Evolutionary conservation across 2,797 vertebrate genomes (phyloP).

Genomic region (Pantherophis alleghaniensis): DNA sequence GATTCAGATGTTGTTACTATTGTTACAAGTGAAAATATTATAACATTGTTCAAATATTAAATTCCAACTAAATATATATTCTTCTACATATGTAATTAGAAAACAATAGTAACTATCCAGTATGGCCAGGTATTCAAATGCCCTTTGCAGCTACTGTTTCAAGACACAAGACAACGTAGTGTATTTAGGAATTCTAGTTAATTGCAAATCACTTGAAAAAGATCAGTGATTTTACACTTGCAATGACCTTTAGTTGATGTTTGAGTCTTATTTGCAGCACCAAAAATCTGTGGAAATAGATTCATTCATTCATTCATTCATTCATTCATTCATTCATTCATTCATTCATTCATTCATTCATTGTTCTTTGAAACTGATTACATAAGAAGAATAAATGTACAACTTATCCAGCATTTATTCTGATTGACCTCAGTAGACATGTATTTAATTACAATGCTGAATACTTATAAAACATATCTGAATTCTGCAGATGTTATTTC

Average conservation of each 20-base stretch:
- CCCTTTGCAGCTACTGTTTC: not conserved
- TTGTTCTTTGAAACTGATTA: not conserved
- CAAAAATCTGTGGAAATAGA: not conserved
- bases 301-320: not conserved
- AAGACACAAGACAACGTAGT: not conserved
- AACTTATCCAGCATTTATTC: not conserved
- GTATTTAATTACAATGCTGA: not conserved
- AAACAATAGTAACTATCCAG: not conserved
- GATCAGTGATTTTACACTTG: not conserved
- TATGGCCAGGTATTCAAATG: not conserved
- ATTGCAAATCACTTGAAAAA: not conserved
- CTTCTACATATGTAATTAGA: not conserved
- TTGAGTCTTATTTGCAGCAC: not conserved
- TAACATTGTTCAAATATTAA: not conserved
- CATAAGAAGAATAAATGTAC: not conserved
- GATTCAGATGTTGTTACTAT: not conserved
- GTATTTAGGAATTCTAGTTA: not conserved
- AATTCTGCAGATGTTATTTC: not conserved
- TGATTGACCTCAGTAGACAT: not conserved
- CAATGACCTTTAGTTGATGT: not conserved
- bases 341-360: not conserved
- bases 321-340: no score
- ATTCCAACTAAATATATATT: not conserved
- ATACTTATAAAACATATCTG: not conserved
- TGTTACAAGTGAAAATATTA: not conserved